Evolutionary conservation across 2,113 vertebrate genomes (phyloP).

Genomic region (Platanista minor): DNA sequence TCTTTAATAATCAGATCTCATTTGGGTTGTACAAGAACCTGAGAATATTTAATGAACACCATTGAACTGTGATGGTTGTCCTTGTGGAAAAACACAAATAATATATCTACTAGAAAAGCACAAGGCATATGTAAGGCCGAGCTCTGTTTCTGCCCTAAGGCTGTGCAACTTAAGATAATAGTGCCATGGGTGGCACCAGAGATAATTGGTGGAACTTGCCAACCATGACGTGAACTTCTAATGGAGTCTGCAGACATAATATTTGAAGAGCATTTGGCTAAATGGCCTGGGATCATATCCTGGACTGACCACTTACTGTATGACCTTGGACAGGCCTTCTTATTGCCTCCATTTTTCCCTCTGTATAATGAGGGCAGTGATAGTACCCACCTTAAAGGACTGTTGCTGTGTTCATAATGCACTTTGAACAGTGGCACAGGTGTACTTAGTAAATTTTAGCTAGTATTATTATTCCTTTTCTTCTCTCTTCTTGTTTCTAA

Average conservation of each 20-base stretch:
- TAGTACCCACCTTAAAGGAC: background rate
- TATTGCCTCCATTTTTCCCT: background rate
- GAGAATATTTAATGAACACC: slow-evolving; percentile 28
- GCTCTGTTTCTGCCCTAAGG: background rate
- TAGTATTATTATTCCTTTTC: background rate
- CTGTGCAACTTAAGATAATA: background rate
- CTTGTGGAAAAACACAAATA: background rate
- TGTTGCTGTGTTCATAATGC: background rate
- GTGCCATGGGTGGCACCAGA: background rate
- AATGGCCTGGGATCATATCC: background rate
- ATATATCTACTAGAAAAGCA: background rate
- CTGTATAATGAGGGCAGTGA: background rate
- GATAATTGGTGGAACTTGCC: background rate
- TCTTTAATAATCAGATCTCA: slow-evolving; percentile 53
- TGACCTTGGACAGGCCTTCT: background rate
- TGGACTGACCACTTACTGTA: background rate
- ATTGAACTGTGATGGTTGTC: background rate
- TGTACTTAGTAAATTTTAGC: background rate
- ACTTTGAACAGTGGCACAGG: background rate
- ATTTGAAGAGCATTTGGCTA: background rate
- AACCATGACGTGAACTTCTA: background rate
- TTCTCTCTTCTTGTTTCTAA: background rate
- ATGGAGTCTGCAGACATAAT: background rate
- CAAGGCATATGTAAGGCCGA: background rate
- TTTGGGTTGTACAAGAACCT: slow-evolving; percentile 23